phyloP scores from a whole-genome alignment of 2,888 invertebrate species.

The Actias luna region DNA sequence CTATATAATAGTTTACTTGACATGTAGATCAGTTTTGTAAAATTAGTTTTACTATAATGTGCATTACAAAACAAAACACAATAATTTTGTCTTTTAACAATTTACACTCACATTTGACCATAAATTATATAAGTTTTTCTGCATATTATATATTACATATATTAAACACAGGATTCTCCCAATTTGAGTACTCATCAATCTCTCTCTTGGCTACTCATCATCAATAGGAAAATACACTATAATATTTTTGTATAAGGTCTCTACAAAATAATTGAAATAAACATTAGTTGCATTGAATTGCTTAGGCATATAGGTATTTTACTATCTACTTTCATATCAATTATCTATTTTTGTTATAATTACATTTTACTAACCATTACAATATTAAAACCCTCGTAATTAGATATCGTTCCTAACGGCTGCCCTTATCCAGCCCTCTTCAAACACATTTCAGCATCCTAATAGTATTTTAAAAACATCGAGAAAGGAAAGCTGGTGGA shows the following conservation, averaged over 20 bases:
- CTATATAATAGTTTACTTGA: not conserved
- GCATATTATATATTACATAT: too few species aligned
- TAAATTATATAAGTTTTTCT: too few species aligned
- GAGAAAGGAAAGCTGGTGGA: constrained; percentile 61
- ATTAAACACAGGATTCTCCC: too few species aligned
- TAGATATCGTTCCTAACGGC: not conserved
- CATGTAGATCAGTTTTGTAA: too few species aligned
- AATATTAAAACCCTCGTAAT: not conserved
- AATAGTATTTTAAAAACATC: constrained; percentile 73
- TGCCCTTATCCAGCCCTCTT: not conserved
- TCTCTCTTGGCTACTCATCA: not conserved
- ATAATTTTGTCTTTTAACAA: too few species aligned
- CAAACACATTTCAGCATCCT: constrained; percentile 55
- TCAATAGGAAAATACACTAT: not conserved
- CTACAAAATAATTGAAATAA: not conserved
- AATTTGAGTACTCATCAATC: not conserved
- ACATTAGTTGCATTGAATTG: not conserved
- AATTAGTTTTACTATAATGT: not conserved
- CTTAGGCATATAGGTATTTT: not conserved
- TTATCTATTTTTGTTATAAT: not conserved
- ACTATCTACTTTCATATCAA: not conserved
- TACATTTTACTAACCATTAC: not conserved
- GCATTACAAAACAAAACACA: not conserved
- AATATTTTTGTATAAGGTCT: not conserved
- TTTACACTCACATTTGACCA: too few species aligned